These are phyloP conservation scores for Smutsia temminckii DNA, from an alignment of 2,797 vertebrate species.

Conservation along the genomic window DNA sequence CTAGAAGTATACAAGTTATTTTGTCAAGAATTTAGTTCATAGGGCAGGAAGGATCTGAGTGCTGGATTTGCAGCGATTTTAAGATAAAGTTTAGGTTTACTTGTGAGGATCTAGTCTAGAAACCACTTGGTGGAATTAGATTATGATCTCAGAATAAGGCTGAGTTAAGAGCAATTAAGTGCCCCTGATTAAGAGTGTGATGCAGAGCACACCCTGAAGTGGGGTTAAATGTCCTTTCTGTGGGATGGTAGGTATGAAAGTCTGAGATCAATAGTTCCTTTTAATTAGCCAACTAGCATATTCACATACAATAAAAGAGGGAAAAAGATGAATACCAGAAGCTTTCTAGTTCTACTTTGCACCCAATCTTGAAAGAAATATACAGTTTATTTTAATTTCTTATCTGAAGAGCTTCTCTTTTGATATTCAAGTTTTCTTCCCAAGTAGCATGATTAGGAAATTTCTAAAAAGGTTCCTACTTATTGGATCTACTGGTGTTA, in stretches of 20 bases:
- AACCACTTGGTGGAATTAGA: background rate
- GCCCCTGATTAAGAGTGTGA: background rate
- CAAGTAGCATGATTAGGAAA: background rate
- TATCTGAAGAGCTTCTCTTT: background rate
- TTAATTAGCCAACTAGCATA: background rate
- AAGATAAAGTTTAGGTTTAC: background rate
- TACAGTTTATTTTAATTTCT: background rate
- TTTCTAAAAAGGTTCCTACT: background rate
- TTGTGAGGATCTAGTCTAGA: background rate
- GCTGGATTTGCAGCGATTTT: background rate
- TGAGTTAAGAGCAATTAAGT: background rate
- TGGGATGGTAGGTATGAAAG: background rate
- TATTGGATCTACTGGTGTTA: background rate
- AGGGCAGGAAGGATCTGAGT: background rate
- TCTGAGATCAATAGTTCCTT: background rate
- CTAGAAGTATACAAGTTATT: background rate
- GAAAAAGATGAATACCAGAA: background rate
- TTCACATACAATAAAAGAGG: background rate
- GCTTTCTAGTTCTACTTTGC: slow-evolving; percentile 29
- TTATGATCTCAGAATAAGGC: background rate
- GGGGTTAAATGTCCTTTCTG: background rate
- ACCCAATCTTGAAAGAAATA: background rate
- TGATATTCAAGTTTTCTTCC: slow-evolving; percentile 47
- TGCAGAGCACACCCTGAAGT: background rate
- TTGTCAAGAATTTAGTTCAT: background rate